Percentiles rank a stretch among this genome's conserved stretches.
phyloP scores from a whole-genome alignment of 2,113 vertebrate species.

The Shinisaurus crocodilurus region DNA sequence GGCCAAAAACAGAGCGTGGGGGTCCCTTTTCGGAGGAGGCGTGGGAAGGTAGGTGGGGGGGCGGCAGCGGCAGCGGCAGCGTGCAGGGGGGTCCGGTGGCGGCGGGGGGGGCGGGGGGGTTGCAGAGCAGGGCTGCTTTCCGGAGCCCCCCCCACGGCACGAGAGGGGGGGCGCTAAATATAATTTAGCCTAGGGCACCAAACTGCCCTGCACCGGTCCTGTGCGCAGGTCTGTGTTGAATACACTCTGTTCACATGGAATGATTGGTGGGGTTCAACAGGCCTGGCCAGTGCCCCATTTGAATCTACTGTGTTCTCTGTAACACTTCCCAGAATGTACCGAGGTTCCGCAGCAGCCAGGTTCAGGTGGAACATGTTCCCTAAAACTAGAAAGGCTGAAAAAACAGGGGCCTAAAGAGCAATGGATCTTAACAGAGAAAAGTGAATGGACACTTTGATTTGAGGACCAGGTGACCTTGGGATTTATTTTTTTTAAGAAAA shows the following conservation, averaged over 20 bases:
- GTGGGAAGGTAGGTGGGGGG: too few relatives aligned
- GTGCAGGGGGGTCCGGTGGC: too few relatives aligned
- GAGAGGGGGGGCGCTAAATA: too few relatives aligned
- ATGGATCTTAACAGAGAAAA: neutral
- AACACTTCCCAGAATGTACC: neutral
- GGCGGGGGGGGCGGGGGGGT: too few relatives aligned
- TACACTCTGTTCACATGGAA: neutral
- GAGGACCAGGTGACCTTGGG: constrained; percentile 6
- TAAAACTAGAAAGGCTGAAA: neutral
- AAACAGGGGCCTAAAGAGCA: neutral
- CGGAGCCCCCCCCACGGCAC: too few relatives aligned
- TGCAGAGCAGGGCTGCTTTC: too few relatives aligned
- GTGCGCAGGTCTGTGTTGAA: too few relatives aligned
- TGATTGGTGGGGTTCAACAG: neutral
- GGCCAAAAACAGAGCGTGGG: too few relatives aligned
- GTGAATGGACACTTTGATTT: neutral
- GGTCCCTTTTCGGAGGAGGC: too few relatives aligned
- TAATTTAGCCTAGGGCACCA: too few relatives aligned
- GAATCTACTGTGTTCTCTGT: neutral
- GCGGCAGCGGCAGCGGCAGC: too few relatives aligned
- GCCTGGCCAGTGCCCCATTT: neutral
- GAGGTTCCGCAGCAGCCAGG: neutral
- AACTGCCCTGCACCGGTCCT: too few relatives aligned
- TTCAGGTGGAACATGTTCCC: neutral
- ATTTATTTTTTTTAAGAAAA: neutral